Evolutionary conservation across 2,797 vertebrate genomes (phyloP).

Genomic region (Alfaro cultratus): DNA sequence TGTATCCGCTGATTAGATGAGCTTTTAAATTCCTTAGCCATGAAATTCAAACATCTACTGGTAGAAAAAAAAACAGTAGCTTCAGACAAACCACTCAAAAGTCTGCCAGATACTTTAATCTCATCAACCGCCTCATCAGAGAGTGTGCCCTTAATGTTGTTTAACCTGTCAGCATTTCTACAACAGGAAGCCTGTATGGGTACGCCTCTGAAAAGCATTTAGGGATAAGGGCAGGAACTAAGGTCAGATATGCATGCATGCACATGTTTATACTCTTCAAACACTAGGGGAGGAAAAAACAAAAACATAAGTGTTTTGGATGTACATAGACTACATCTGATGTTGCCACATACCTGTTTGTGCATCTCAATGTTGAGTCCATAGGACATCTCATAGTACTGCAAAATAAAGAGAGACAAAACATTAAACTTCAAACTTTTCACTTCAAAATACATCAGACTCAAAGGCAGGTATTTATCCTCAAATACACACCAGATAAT

Average conservation of each 20-base stretch:
- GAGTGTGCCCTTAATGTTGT: slow-evolving; percentile 69
- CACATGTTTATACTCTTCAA: slow-evolving; percentile 50
- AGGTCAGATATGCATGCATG: slow-evolving; percentile 59
- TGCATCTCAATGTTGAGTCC: slow-evolving; percentile 99
- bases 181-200: slow-evolving; percentile 64
- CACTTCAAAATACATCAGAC: neutral
- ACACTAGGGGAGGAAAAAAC: slow-evolving; percentile 21
- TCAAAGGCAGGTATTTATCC: neutral
- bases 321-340: slow-evolving; percentile 49
- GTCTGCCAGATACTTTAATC: slow-evolving; percentile 86
- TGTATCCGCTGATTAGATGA: slow-evolving; percentile 76
- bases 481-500: neutral
- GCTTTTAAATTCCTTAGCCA: slow-evolving; percentile 77
- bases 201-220: slow-evolving; percentile 53
- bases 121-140: slow-evolving; percentile 85
- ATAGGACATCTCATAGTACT: slow-evolving; percentile 99
- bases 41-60: slow-evolving; percentile 36
- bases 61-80: slow-evolving; percentile 1
- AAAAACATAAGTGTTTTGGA: slow-evolving; percentile 46
- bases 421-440: slow-evolving; percentile 11
- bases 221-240: slow-evolving; percentile 66
- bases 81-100: slow-evolving; percentile 48
- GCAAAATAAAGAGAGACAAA: slow-evolving; percentile 39
- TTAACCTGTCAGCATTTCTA: slow-evolving; percentile 79
- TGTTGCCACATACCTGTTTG: slow-evolving; percentile 92